Evolutionary conservation across 2,888 invertebrate genomes (phyloP).

Genomic region (Acrocyrtus sp.): DNA sequence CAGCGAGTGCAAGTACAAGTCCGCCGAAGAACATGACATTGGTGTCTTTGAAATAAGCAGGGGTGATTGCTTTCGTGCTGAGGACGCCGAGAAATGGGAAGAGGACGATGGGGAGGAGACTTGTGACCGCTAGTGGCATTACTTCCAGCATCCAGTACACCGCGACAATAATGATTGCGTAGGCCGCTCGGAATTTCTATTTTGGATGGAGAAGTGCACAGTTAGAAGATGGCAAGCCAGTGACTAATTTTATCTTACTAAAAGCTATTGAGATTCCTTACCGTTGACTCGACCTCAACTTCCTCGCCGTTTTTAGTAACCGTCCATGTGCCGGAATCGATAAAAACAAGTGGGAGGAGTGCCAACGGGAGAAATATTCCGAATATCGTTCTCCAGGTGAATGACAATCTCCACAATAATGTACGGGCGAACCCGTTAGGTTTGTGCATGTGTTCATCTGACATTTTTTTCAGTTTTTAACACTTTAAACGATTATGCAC

Average conservation of each 20-base stretch:
- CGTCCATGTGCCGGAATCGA: no score
- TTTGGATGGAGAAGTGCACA: no score
- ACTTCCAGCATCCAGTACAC: conserved; percentile 86
- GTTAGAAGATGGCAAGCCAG: no score
- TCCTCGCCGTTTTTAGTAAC: conserved; percentile 40
- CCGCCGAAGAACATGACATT: conserved; percentile 66
- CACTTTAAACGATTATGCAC: no score
- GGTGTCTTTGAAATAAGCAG: conserved; percentile 58
- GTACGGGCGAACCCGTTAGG: not conserved
- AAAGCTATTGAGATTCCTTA: conserved; percentile 25
- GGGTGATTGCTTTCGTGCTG: conserved; percentile 64
- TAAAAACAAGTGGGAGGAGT: conserved; percentile 71
- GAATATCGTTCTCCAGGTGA: conserved; percentile 81
- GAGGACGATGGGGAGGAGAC: conserved; percentile 82
- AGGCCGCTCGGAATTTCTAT: conserved; percentile 78
- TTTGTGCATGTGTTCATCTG: not conserved
- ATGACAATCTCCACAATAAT: conserved; percentile 65
- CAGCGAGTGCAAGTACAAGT: conserved; percentile 69
- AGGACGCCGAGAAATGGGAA: conserved; percentile 86
- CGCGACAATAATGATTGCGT: conserved; percentile 83
- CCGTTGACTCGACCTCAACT: conserved; percentile 16
- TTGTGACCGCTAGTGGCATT: conserved; percentile 83
- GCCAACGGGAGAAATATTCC: conserved; percentile 77
- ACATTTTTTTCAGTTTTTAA: not conserved
- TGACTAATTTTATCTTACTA: no score